Percentiles rank a stretch among this genome's conserved stretches.
These are phyloP conservation scores for Meleagris gallopavo DNA, from an alignment of 2,113 vertebrate species.

Conservation along the genomic window DNA sequence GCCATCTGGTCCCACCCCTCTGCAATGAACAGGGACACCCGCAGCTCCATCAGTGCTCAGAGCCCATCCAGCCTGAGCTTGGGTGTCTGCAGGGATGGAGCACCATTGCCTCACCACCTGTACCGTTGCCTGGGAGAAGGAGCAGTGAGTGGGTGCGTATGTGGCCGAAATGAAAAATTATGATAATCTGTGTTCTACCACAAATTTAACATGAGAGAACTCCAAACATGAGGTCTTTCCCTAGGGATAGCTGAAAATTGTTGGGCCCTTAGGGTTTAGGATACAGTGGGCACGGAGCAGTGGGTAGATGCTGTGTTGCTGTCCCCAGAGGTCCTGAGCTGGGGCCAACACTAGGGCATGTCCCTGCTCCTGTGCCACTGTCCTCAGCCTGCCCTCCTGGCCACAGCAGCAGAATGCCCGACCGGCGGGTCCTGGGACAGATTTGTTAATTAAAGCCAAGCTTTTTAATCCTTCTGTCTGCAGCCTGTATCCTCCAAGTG, in stretches of 20 bases:
- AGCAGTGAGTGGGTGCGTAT: rapidly evolving
- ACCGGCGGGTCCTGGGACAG: neutral
- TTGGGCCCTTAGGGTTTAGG: neutral
- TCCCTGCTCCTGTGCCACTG: neutral
- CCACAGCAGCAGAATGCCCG: conserved; percentile 20
- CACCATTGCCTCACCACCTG: too few relatives aligned
- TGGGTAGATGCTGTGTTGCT: neutral
- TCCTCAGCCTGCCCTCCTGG: neutral
- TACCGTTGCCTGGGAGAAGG: neutral
- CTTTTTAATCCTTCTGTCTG: conserved; percentile 53
- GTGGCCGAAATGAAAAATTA: neutral
- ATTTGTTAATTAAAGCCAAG: conserved; percentile 68
- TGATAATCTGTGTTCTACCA: neutral
- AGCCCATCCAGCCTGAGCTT: too few relatives aligned
- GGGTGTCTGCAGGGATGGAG: too few relatives aligned
- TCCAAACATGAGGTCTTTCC: neutral
- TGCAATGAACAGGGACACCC: too few relatives aligned
- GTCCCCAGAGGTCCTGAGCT: rapidly evolving
- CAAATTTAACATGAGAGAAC: neutral
- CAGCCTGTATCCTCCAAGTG: neutral
- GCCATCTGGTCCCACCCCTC: too few relatives aligned
- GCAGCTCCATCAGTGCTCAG: too few relatives aligned
- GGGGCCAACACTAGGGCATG: neutral
- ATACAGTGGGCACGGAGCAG: neutral
- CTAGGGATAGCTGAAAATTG: neutral